These are phyloP conservation scores for Irena cyanogastra DNA, from an alignment of 2,113 vertebrate species.

Conservation along the genomic window DNA sequence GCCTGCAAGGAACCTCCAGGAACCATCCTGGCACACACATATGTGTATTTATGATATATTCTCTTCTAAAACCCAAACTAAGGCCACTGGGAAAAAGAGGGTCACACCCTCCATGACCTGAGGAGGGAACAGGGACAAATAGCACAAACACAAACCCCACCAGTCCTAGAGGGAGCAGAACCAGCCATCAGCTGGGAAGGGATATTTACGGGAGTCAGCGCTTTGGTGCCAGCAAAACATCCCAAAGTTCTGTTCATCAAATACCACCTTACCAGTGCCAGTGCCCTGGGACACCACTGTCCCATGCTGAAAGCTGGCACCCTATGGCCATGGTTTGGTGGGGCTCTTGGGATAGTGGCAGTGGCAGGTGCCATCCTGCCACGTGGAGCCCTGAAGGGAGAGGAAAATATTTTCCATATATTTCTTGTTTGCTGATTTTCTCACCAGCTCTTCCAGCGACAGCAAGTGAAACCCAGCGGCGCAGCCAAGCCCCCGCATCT, in stretches of 20 bases:
- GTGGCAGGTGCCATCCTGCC: not conserved
- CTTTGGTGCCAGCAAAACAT: not conserved
- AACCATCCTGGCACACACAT: not conserved
- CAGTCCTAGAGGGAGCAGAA: not conserved
- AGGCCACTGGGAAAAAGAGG: not conserved
- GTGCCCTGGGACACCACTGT: rapidly evolving
- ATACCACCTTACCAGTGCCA: not conserved
- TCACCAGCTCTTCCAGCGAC: not conserved
- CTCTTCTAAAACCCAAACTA: not conserved
- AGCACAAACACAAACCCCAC: rapidly evolving
- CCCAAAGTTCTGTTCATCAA: not conserved
- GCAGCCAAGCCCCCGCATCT: not conserved
- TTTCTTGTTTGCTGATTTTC: not conserved
- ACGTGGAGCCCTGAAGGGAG: not conserved
- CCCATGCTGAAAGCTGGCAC: not conserved
- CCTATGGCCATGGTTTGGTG: rapidly evolving
- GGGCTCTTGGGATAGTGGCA: not conserved
- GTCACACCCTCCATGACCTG: rapidly evolving
- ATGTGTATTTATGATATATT: not conserved
- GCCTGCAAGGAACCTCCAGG: not conserved
- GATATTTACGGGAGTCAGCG: not conserved
- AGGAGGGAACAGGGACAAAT: not conserved
- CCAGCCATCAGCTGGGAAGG: too few species aligned
- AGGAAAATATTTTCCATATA: not conserved
- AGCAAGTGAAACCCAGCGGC: not conserved